phyloP scores from a whole-genome alignment of 2,797 vertebrate species.

The Coracias cyanogaster region DNA sequence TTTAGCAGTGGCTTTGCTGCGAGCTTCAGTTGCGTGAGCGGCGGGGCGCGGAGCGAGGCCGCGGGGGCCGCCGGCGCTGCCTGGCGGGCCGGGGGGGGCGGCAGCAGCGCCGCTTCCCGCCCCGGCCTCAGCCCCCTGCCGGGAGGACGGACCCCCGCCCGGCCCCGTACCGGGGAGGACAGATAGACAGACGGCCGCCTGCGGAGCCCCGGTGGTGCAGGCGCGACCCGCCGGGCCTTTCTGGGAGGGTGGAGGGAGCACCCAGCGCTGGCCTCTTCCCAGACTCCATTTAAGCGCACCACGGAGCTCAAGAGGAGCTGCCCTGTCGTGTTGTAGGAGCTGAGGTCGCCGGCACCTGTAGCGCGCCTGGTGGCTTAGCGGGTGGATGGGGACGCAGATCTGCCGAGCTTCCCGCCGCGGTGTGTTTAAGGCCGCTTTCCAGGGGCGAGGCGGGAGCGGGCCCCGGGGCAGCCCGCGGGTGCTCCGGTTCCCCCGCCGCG shows the following conservation, averaged over 20 bases:
- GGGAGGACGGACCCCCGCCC: background rate
- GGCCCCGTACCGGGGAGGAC: background rate
- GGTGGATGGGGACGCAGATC: background rate
- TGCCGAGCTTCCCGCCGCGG: background rate
- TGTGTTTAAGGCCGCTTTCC: background rate
- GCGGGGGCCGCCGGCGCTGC: background rate
- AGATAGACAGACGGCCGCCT: background rate
- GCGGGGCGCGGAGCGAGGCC: background rate
- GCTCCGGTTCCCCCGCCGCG: background rate
- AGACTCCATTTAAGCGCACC: background rate
- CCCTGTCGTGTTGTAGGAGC: background rate
- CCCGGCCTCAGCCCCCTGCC: background rate
- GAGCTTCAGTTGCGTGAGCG: background rate
- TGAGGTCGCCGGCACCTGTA: background rate
- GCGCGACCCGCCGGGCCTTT: too few species aligned
- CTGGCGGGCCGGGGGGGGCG: background rate
- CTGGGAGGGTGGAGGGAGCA: too few species aligned
- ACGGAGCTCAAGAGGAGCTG: accelerated
- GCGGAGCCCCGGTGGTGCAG: background rate
- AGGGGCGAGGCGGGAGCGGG: background rate
- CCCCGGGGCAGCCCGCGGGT: background rate
- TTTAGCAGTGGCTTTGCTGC: background rate
- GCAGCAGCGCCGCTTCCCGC: background rate
- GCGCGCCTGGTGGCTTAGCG: background rate
- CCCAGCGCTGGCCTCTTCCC: background rate